Conservation (phyloP, 2,888 invertebrate genomes). For the Masnerella sp. region DNA sequence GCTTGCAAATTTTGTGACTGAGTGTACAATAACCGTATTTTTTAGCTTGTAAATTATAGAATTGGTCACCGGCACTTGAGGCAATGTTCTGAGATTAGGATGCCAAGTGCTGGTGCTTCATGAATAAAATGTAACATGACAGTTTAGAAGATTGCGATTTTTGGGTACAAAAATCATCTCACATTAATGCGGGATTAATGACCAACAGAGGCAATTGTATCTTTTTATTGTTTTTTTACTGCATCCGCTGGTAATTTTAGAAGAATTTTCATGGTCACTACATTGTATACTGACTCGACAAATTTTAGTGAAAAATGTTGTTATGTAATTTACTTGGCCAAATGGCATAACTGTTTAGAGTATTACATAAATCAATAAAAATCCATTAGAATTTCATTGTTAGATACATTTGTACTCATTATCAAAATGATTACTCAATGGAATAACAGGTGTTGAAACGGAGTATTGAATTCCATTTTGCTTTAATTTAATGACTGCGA, state of each 20-base stretch:
- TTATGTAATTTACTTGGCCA: background rate
- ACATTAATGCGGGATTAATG: background rate
- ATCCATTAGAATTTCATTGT: background rate
- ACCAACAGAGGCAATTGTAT: background rate
- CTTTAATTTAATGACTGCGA: no score
- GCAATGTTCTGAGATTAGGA: background rate
- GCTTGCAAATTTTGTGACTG: slow-evolving; percentile 2
- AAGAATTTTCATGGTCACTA: background rate
- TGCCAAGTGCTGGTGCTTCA: slow-evolving; percentile 4
- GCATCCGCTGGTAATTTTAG: no score
- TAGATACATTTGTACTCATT: no score
- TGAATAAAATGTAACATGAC: slow-evolving; percentile 34
- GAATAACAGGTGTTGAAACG: no score
- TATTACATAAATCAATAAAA: no score
- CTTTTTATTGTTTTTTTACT: background rate
- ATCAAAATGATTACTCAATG: no score
- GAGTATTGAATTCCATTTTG: no score
- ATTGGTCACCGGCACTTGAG: slow-evolving; percentile 1
- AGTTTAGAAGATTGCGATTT: background rate
- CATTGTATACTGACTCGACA: background rate
- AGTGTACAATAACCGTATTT: slow-evolving; percentile 11
- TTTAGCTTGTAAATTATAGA: no score
- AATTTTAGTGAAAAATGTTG: background rate
- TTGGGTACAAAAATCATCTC: background rate
- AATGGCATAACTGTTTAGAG: no score